Base-by-base conservation (phyloP, 2,113 vertebrate species). In the Cololabis saira region DNA sequence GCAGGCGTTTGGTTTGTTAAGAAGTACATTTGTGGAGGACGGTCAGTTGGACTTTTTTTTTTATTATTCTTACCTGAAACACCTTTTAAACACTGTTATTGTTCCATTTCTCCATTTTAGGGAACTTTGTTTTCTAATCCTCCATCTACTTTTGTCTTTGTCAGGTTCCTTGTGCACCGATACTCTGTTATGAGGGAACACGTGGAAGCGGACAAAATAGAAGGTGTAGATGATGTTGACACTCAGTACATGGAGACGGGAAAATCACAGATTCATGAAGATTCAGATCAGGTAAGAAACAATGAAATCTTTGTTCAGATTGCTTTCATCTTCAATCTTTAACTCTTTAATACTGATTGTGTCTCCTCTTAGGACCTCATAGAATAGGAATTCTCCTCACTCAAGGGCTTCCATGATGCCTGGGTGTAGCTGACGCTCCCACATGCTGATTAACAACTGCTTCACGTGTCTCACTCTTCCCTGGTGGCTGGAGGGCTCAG, bases 1-100 rank as follows among this genome's bases (percentile, higher is more conserved):
- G 87, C 91, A 0, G 95, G 92, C 6, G 91, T 94, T 74, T 86
- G 96, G 68, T 84, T 98, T 47, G 82, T 98, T 64, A 98, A 97
- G 93, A 98, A 96, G 86, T 97, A 97, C 0, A 87, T 98, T 82
- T 98, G 96, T 1, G 96, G 96, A 19, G 96, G 97, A 83, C 93
- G 97, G 97, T 97, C 76, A 91, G 96, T 81, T 33, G 10, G 18
- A n/a, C 4, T 27, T 27, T 54, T 24, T 61, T 43, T 41, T 2
- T 63, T 1, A 42, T 19, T 55, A 17, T 61, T 43, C 1, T 41
- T 18, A n/a, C 61, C 11, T 22, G 12, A 47, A 55, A 55, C 18
- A 37, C n/a, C 63, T 2, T 47, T 7, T 79, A n/a, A 79, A 27
- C 4, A 37, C n/a, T n/a, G n/a, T n/a, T n/a, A n/a, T n/a, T n/a